These are phyloP conservation scores for Indicator maculatus DNA, from an alignment of 2,113 vertebrate species.

Conservation along the genomic window DNA sequence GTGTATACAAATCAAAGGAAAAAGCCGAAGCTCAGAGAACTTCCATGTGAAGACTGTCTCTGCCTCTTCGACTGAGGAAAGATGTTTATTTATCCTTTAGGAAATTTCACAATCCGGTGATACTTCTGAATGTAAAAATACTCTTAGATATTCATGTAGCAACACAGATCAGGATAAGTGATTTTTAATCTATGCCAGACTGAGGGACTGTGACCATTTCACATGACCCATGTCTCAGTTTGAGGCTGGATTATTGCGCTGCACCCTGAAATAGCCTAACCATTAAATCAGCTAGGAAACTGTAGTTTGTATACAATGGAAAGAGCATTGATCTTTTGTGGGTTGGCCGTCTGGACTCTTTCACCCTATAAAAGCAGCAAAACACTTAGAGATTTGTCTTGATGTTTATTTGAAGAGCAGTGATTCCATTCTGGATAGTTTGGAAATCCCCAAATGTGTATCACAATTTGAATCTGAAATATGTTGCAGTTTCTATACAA, in stretches of 20 bases:
- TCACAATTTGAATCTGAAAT: background rate
- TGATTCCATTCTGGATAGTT: background rate
- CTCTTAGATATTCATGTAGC: background rate
- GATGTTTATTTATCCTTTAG: background rate
- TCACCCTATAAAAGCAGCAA: background rate
- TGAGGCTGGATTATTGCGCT: background rate
- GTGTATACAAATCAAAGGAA: background rate
- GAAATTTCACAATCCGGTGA: background rate
- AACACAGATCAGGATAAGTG: background rate
- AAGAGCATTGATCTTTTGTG: background rate
- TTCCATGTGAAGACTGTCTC: background rate
- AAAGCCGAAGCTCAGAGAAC: background rate
- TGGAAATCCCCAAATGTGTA: background rate
- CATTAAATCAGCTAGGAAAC: background rate
- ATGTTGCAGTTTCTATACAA: background rate
- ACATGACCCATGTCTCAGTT: background rate
- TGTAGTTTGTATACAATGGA: background rate
- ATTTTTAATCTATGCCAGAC: background rate
- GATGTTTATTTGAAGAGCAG: background rate
- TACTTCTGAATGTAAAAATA: background rate
- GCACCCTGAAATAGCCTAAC: background rate
- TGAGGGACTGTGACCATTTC: background rate
- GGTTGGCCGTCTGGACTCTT: background rate
- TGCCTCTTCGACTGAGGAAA: background rate
- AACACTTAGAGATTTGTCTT: background rate